Percentiles rank a stretch among this genome's conserved stretches.
Conservation (phyloP, 2,113 vertebrate genomes). For the Capra hircus region DNA sequence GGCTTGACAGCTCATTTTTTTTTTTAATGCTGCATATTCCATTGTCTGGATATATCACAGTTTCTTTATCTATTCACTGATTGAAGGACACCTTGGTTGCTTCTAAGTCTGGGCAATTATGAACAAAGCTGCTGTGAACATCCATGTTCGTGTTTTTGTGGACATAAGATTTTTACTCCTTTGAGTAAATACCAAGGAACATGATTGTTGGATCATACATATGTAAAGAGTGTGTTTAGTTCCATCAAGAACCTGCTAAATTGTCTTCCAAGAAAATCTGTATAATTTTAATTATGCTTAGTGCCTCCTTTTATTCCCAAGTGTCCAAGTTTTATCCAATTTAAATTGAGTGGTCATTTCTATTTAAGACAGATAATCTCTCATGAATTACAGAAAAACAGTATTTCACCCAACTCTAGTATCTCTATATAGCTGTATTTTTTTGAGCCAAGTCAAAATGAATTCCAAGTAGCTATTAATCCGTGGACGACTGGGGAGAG, state of each 20-base stretch:
- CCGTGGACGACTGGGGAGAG: background rate
- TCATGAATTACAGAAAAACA: background rate
- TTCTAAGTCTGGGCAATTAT: background rate
- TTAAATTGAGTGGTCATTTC: background rate
- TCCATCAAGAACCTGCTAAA: constrained; percentile 11
- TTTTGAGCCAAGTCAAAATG: constrained; percentile 34
- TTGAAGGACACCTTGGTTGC: background rate
- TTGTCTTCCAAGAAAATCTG: constrained; percentile 3
- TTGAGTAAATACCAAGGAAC: background rate
- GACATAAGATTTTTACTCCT: background rate
- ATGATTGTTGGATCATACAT: background rate
- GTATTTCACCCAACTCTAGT: background rate
- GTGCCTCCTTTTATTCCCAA: constrained; percentile 1
- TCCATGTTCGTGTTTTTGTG: background rate
- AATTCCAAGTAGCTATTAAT: background rate
- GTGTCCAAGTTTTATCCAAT: background rate
- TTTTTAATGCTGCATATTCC: background rate
- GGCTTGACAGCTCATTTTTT: background rate
- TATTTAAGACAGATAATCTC: constrained; percentile 7
- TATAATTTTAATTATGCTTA: background rate
- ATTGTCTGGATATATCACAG: background rate
- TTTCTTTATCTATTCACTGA: background rate
- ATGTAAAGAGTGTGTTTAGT: background rate
- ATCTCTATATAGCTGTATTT: background rate
- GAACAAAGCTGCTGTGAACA: background rate